Evolutionary conservation across 1,140 invertebrate species (phyloP), one percentile per base, ranked within the genome.

Genomic region (Spodoptera litura): DNA sequence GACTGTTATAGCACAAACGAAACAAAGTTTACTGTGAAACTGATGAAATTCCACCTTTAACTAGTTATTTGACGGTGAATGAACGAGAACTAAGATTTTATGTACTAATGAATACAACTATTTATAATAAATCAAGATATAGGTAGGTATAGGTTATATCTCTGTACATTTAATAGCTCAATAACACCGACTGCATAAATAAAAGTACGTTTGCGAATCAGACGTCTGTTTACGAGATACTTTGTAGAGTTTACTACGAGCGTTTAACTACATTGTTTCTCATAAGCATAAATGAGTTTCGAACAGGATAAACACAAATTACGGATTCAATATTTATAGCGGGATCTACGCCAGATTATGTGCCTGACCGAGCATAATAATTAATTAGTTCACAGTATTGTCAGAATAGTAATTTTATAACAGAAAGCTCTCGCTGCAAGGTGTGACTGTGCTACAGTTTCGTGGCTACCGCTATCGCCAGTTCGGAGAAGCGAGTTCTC

Each of bases 381-480:
- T 87, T 91, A 89, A 92, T 87, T 86, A 90, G 87, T 89, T 87
- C 88, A 81, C 81, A 80, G 90, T 91, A 90, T 85, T 87, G 83
- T 86, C 85, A 83, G 88, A 89, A 88, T 89, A 89, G 83, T 90
- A 89, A 89, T 92, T 85, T 84, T 84, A 85, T 87, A 89, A 88
- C 91, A 90, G 86, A 90, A 89, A 90, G 88, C 85, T 82, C 80
- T 86, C 86, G 85, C 84, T 85, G 76, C 83, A 78, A 91, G 90
- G 91, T 94, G 91, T 81, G 88, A 93, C 53, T 81, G 62, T 89
- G 90, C 83, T 89, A 91, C 88, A 91, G 88, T 91, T 94, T 85
- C 80, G 83, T 80, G 59, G 89, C 90, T 91, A 91, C 91, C 87
- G 90, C 91, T 90, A 91, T 90, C 87, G 90, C 90, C 89, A 91